Percentiles rank a stretch among this genome's conserved stretches.
Evolutionary conservation across 2,113 vertebrate species (phyloP).

Genomic region (Marmota monax): DNA sequence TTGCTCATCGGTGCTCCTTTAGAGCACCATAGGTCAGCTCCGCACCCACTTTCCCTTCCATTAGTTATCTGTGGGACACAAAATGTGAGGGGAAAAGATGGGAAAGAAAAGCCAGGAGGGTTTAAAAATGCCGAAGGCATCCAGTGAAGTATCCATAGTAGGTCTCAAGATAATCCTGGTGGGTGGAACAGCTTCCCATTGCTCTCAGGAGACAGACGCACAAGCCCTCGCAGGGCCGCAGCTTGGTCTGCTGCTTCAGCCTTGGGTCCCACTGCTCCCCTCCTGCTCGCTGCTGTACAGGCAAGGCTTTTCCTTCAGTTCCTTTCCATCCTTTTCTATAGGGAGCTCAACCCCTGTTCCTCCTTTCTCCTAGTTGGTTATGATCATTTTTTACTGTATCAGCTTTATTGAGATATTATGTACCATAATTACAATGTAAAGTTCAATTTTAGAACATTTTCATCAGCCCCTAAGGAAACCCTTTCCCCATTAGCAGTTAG

Average conservation of each 20-base stretch:
- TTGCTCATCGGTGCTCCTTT: neutral
- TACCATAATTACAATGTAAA: neutral
- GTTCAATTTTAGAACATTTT: neutral
- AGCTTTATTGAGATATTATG: neutral
- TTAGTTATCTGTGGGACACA: neutral
- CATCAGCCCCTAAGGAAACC: neutral
- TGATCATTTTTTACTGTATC: neutral
- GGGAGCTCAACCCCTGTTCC: neutral
- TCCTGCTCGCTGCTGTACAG: neutral
- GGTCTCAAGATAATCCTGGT: neutral
- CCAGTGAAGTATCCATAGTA: neutral
- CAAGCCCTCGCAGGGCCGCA: neutral
- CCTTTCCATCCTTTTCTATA: neutral
- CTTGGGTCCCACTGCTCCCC: neutral
- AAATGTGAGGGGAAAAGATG: neutral
- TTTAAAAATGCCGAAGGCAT: neutral
- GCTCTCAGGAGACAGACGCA: neutral
- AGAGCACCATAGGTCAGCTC: neutral
- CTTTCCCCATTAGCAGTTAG: neutral
- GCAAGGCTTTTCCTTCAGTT: neutral
- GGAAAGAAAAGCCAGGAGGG: neutral
- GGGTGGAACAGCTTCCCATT: neutral
- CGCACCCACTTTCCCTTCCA: neutral
- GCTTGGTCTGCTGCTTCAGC: neutral
- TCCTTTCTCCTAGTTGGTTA: neutral